These are phyloP conservation scores for Diloba caeruleocephala DNA, from an alignment of 2,888 invertebrate species.

Conservation along the genomic window DNA sequence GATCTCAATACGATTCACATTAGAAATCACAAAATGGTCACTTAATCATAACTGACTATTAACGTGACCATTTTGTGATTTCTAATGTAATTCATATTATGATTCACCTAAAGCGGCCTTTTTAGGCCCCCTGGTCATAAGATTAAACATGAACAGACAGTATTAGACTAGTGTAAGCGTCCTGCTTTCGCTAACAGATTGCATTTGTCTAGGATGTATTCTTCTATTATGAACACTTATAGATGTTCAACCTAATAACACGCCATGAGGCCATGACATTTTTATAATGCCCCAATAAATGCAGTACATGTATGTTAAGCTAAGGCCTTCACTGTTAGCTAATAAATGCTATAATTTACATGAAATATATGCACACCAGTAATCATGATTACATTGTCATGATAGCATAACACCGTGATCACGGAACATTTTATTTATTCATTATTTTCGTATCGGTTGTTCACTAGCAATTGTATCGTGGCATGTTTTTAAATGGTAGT, in stretches of 20 bases:
- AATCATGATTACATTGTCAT: constrained; percentile 16
- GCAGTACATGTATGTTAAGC: constrained; percentile 30
- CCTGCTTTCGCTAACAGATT: too few species aligned
- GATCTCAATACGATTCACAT: too few species aligned
- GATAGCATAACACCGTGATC: constrained; percentile 6
- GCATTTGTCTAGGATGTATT: too few species aligned
- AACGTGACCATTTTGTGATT: too few species aligned
- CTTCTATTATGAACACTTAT: too few species aligned
- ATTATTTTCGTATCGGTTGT: constrained; percentile 16
- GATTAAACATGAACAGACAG: constrained; percentile 17
- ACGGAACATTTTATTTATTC: constrained; percentile 19
- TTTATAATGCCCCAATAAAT: not conserved
- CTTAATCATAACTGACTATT: too few species aligned
- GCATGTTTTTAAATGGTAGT: constrained; percentile 22
- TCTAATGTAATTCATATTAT: too few species aligned
- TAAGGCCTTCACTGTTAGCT: constrained; percentile 15
- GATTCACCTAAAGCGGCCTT: too few species aligned
- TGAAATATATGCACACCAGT: constrained; percentile 25
- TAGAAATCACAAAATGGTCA: too few species aligned
- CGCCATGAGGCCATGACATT: too few species aligned
- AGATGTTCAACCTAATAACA: too few species aligned
- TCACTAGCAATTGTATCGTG: constrained; percentile 17
- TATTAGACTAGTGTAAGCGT: not conserved
- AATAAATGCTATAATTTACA: constrained; percentile 55
- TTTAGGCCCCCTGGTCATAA: too few species aligned